Conservation (phyloP, 2,888 invertebrate species). For the Pollenia angustigena region DNA sequence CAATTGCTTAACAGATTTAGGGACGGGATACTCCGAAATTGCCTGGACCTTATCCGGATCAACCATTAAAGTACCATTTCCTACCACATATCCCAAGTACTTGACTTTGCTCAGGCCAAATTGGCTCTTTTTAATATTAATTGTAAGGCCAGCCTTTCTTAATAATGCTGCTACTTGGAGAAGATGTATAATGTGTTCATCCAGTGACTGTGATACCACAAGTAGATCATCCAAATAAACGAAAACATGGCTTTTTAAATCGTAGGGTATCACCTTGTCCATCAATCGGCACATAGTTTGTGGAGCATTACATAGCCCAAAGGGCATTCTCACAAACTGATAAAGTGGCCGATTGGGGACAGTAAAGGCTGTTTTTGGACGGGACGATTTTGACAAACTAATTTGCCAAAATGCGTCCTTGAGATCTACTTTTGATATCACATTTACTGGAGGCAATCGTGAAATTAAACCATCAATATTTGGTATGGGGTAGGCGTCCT, state of each 20-base stretch:
- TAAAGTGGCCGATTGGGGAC: conserved; percentile 7
- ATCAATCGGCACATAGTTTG: not conserved
- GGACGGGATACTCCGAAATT: too few species aligned
- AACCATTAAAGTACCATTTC: too few species aligned
- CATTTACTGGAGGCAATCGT: too few species aligned
- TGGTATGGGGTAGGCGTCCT: conserved; percentile 4
- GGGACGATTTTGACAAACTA: not conserved
- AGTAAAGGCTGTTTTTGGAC: not conserved
- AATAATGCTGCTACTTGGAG: not conserved
- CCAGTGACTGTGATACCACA: not conserved
- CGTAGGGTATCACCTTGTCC: not conserved
- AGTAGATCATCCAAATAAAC: conserved; percentile 17
- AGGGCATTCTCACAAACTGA: conserved; percentile 1
- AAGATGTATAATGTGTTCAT: not conserved
- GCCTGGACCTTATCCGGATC: too few species aligned
- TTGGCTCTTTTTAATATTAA: too few species aligned
- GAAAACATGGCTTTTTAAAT: conserved; percentile 4
- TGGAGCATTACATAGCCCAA: not conserved
- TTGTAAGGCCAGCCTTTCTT: not conserved
- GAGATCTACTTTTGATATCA: not conserved
- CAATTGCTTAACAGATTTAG: too few species aligned
- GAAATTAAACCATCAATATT: not conserved
- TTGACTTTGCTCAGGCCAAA: too few species aligned
- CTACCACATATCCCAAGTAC: too few species aligned
- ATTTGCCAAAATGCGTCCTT: conserved; percentile 1